Evolutionary conservation across 2,888 invertebrate genomes (phyloP).

Genomic region (Meloe dianella): DNA sequence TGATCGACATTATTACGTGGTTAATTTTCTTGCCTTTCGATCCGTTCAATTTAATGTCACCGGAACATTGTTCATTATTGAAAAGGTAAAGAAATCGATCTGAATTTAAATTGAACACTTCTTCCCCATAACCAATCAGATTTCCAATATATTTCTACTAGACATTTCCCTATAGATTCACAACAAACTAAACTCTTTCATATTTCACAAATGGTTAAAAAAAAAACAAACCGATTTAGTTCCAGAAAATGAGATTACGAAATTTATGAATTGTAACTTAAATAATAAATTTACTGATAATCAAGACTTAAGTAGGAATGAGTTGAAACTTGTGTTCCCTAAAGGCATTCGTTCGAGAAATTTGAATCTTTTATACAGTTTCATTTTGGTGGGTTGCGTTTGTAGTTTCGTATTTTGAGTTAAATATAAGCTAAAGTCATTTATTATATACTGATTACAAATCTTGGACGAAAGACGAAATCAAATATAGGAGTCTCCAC

Average conservation of each 20-base stretch:
- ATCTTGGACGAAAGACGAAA: slow-evolving; percentile 24
- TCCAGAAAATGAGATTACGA: not conserved
- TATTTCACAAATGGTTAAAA: not conserved
- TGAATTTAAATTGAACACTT: slow-evolving; percentile 28
- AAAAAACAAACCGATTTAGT: not conserved
- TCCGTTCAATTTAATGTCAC: slow-evolving; percentile 38
- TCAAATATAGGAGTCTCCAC: slow-evolving; percentile 22
- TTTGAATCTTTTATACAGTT: slow-evolving; percentile 31
- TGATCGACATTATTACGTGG: slow-evolving; percentile 47
- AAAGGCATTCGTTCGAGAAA: slow-evolving; percentile 12
- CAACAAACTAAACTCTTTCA: no score
- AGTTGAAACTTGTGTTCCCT: slow-evolving; percentile 17
- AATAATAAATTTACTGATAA: slow-evolving; percentile 29
- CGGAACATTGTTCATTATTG: slow-evolving; percentile 33
- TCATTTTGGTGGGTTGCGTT: slow-evolving; percentile 23
- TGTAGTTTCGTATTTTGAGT: slow-evolving; percentile 16
- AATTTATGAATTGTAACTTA: slow-evolving; percentile 18
- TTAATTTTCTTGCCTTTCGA: slow-evolving; percentile 43
- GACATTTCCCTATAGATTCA: no score
- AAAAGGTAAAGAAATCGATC: slow-evolving; percentile 36
- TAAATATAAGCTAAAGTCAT: slow-evolving; percentile 21
- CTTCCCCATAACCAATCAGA: not conserved
- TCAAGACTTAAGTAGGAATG: slow-evolving; percentile 13
- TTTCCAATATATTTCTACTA: not conserved
- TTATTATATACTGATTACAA: slow-evolving; percentile 29